Percentiles rank a stretch among this genome's conserved stretches.
These are phyloP conservation scores for Tringa solitaria DNA, from an alignment of 2,113 vertebrate species.

Conservation along the genomic window DNA sequence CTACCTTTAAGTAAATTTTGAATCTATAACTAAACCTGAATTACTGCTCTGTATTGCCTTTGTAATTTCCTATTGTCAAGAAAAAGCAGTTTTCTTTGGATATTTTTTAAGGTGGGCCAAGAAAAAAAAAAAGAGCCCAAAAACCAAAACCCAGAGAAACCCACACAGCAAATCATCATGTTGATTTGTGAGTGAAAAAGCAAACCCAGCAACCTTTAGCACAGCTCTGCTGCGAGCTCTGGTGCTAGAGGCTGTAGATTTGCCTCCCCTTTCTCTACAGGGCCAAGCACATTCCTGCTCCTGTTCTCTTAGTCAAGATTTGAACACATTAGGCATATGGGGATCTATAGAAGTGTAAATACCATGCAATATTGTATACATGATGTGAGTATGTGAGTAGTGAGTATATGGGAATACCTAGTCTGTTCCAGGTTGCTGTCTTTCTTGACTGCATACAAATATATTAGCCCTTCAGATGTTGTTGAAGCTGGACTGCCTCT, in stretches of 20 bases:
- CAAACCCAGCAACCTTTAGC: neutral
- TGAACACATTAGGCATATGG: fast-evolving
- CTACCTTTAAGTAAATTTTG: neutral
- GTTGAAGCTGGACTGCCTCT: neutral
- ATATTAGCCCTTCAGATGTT: neutral
- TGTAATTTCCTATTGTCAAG: neutral
- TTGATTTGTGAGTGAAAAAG: neutral
- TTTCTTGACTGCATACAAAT: neutral
- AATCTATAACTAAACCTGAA: neutral
- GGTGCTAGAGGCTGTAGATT: neutral
- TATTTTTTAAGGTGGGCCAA: neutral
- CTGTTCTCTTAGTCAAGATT: neutral
- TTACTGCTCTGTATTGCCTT: neutral
- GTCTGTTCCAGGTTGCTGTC: neutral
- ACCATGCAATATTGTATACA: neutral
- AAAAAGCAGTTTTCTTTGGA: neutral
- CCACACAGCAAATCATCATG: neutral
- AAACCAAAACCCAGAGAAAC: neutral
- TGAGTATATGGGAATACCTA: neutral
- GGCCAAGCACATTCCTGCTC: neutral
- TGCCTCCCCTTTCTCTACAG: neutral
- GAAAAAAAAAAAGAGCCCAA: neutral
- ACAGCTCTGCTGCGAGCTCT: neutral
- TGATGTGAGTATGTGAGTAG: neutral
- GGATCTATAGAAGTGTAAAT: neutral